Evolutionary conservation across 2,797 vertebrate genomes (phyloP), one percentile per base, ranked within the genome.

Genomic region (Halcyon chelicuti): DNA sequence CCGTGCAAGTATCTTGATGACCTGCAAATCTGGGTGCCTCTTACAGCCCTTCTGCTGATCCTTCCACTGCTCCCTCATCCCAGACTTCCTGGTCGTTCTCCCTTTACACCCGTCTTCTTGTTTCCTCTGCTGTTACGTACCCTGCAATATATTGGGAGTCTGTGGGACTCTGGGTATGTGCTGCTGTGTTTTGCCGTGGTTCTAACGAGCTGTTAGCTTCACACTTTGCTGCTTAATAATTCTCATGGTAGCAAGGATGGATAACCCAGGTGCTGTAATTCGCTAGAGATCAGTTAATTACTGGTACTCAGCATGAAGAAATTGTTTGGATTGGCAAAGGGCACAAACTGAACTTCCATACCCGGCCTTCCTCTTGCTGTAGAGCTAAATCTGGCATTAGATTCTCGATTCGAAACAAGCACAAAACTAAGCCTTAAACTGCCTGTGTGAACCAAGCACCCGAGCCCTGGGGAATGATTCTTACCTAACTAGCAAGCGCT

Each of bases 161-260:
- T 42, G 6, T 61, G 79, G 68, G 76, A 65, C 31, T 33, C 0
- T 0, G 35, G n/a, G 47, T 44, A 2, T 29, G 71, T 33, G 72
- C 65, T 91, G 54, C 79, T 65, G 75, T 88, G 52, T 80, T 92
- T 82, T 79, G 67, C 65, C 85, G 57, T 92, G 61, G 78, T 77
- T 67, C 81, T 91, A 82, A 94, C 1, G 13, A 96, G 87, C 88
- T 87, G 52, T 82, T 78, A 76, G 52, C 57, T 87, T 82, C 70
- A 60, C 73, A 66, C 46, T 86, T 95, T 94, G 86, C 70, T 89
- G 75, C 61, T 93, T 83, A 93, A 71, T 93, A 89, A 93, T 92
- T 89, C 86, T 79, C 57, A 1, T 71, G 63, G 55, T 88, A 73
- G 67, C 44, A 42, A 78, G 74, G 71, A 87, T 35, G 49, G 80